Evolutionary conservation across 2,113 vertebrate species (phyloP).

Genomic region (Galemys pyrenaicus): DNA sequence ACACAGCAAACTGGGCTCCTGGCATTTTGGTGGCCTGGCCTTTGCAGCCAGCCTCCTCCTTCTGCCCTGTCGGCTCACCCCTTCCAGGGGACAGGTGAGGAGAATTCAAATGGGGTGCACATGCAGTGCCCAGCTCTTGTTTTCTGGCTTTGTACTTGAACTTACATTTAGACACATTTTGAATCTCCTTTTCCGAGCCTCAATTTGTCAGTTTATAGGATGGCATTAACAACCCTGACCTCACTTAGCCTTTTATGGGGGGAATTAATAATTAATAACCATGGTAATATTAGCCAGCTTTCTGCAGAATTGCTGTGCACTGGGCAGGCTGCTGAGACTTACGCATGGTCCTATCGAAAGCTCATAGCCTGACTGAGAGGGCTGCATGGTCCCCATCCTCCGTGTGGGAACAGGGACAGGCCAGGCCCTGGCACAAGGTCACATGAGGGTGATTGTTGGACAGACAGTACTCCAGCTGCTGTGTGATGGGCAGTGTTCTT

Average conservation of each 20-base stretch:
- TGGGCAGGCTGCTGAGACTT: neutral
- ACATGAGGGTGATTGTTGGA: neutral
- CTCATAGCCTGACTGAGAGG: neutral
- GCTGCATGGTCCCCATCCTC: rapidly evolving
- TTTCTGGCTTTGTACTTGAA: slow-evolving; percentile 38
- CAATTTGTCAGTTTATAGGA: slow-evolving; percentile 48
- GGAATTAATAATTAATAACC: slow-evolving; percentile 53
- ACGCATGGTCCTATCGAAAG: neutral
- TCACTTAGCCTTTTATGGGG: slow-evolving; percentile 35
- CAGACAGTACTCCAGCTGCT: neutral
- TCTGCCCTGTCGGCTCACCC: neutral
- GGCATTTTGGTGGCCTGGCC: neutral
- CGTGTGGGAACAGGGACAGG: neutral
- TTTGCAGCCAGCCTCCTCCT: neutral
- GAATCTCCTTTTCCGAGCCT: slow-evolving; percentile 44
- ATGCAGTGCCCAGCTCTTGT: neutral
- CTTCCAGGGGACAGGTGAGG: neutral
- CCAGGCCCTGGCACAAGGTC: neutral
- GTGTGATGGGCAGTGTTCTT: rapidly evolving
- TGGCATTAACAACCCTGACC: slow-evolving; percentile 52
- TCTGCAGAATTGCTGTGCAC: neutral
- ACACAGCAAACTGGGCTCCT: neutral
- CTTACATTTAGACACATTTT: slow-evolving; percentile 33
- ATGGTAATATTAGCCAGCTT: neutral
- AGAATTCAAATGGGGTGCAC: neutral